Evolutionary conservation across 35 echinoderm and acorn worm species (phyloP).

Genomic region (Patiria miniata): DNA sequence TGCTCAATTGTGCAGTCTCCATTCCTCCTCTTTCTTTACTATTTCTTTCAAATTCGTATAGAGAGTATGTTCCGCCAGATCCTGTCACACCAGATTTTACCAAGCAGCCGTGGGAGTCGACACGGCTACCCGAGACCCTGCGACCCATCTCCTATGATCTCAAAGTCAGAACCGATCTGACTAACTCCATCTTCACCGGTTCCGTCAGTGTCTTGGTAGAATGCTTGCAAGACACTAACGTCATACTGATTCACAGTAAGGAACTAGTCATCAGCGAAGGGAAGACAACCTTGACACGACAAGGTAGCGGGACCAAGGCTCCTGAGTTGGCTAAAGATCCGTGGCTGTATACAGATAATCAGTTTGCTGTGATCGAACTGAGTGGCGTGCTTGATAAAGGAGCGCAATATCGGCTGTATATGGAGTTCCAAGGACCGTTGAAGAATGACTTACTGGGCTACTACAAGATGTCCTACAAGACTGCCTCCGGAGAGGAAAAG

Average conservation of each 20-base stretch:
- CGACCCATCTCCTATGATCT: slow-evolving; percentile 55
- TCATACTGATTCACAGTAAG: slow-evolving; percentile 68
- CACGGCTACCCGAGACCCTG: slow-evolving; percentile 49
- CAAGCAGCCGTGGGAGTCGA: slow-evolving; percentile 41
- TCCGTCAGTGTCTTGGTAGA: slow-evolving; percentile 29
- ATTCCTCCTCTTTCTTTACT: no score
- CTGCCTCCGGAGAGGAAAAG: slow-evolving; percentile 56
- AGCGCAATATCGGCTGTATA: slow-evolving; percentile 38
- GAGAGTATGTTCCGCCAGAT: no score
- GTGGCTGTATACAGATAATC: slow-evolving; percentile 43
- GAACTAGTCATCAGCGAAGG: slow-evolving; percentile 31
- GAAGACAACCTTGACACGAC: not conserved
- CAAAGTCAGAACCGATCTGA: slow-evolving; percentile 46
- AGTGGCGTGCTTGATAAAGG: slow-evolving; percentile 48
- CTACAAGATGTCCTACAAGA: slow-evolving; percentile 74
- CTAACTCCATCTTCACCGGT: slow-evolving; percentile 37
- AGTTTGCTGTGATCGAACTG: slow-evolving; percentile 68
- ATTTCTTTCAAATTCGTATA: no score
- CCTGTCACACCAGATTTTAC: not conserved
- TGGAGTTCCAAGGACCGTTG: slow-evolving; percentile 59
- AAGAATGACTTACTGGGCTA: slow-evolving; percentile 43
- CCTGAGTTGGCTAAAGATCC: slow-evolving; percentile 38
- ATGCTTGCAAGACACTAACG: slow-evolving; percentile 36
- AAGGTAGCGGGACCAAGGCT: not conserved
- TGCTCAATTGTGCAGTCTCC: no score